These are phyloP conservation scores for Orchesella flavescens DNA, from an alignment of 2,888 invertebrate species.

Conservation along the genomic window DNA sequence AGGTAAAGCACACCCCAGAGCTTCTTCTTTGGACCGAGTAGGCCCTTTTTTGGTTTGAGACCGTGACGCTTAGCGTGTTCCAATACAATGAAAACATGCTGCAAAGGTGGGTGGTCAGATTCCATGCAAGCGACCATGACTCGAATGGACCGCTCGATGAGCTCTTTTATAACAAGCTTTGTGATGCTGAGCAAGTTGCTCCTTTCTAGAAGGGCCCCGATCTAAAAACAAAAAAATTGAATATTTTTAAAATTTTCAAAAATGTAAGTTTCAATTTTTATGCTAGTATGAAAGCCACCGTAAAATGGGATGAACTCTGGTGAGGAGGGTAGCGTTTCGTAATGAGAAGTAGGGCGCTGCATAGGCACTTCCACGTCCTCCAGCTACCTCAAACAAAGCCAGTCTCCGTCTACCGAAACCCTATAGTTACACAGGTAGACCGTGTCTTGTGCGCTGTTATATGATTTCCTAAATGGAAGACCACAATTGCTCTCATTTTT, in stretches of 20 bases:
- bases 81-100: slow-evolving; percentile 97
- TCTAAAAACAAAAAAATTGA: slow-evolving; percentile 80
- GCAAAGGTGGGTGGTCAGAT: slow-evolving; percentile 93
- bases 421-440: slow-evolving; percentile 98
- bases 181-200: slow-evolving; percentile 97
- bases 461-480: slow-evolving; percentile 50
- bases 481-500: slow-evolving; percentile 3
- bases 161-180: slow-evolving; percentile 95
- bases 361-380: slow-evolving; percentile 84
- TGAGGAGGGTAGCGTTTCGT: slow-evolving; percentile 77
- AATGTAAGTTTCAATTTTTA: too few species aligned
- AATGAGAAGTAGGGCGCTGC: slow-evolving; percentile 64
- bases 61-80: slow-evolving; percentile 98
- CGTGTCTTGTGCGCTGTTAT: slow-evolving; percentile 89
- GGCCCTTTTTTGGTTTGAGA: slow-evolving; percentile 93
- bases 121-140: slow-evolving; percentile 95
- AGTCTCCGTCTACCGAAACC: slow-evolving; percentile 97
- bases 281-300: too few species aligned
- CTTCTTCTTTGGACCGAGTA: slow-evolving; percentile 95
- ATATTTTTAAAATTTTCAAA: too few species aligned
- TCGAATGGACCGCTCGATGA: slow-evolving; percentile 94
- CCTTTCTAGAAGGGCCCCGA: slow-evolving; percentile 94
- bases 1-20: slow-evolving; percentile 96
- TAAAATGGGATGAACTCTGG: slow-evolving; percentile 76
- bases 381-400: slow-evolving; percentile 94